Evolutionary conservation across 2,113 vertebrate genomes (phyloP).

Genomic region (Oncorhynchus keta): DNA sequence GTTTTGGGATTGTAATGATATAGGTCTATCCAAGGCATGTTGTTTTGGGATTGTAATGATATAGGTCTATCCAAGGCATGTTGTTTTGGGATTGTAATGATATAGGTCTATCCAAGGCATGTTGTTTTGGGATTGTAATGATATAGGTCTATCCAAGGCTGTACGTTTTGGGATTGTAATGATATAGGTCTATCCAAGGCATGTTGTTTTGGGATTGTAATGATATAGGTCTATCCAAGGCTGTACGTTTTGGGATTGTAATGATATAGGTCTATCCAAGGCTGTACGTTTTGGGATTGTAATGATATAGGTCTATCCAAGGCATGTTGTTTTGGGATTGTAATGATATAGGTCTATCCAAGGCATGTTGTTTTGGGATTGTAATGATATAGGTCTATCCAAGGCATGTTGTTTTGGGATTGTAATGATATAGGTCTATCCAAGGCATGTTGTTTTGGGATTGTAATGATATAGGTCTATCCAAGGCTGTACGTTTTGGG

Average conservation of each 20-base stretch:
- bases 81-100: neutral
- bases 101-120: constrained; percentile 12
- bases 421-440: neutral
- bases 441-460: constrained; percentile 1
- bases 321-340: neutral
- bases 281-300: neutral
- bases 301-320: neutral
- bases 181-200: neutral
- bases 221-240: neutral
- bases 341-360: neutral
- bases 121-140: constrained; percentile 6
- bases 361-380: neutral
- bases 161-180: too few species aligned
- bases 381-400: neutral
- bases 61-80: constrained; percentile 18
- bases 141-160: neutral
- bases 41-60: neutral
- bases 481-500: neutral
- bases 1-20: neutral
- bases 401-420: constrained; percentile 2
- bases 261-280: neutral
- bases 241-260: neutral
- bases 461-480: neutral
- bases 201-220: constrained; percentile 18
- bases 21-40: constrained; percentile 21